Base-by-base conservation (phyloP, 1,140 invertebrate genomes). In the Pararge aegeria region DNA sequence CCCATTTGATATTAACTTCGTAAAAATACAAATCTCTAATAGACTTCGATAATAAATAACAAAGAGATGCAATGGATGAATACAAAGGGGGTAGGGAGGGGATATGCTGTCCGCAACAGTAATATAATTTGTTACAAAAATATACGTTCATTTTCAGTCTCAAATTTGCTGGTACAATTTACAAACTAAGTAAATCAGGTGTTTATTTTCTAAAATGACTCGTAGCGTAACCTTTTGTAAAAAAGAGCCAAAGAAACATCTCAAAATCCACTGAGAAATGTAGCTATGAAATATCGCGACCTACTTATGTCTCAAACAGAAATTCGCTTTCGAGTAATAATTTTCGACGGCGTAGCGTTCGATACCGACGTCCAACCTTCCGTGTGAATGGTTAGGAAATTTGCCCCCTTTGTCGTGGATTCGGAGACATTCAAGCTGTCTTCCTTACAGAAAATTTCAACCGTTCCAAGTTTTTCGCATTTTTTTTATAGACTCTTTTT, bases 281-380 rank as follows among this genome's bases (percentile, higher is more conserved):
- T 67, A 56, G 62, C 73, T 62, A 70, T 78, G 78, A 81, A 85
- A 75, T 68, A 78, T 56, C 73, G 66, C 70, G 80, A 81, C 82
- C 82, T 75, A 82, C 58, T 80, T 83, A 75, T 73, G 80, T 83
- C 80, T 21, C 10, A 37, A 61, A 57, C 82, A 80, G 73, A 75
- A 68, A 75, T 70, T 75, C 70, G 53, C 70, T 74, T 70, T 68
- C 53, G 66, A 70, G 74, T 75, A 79, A 82, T 82, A 67, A 84
- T 79, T 80, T 75, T 79, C 73, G 75, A 78, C 73, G 50, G 51
- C 68, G 66, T 54, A 50, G 48, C 66, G 61, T 64, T 67, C 71
- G 60, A 71, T 76, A 68, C 66, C 44, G 64, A 64, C 62, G 60
- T 24, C 46, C 64, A 64, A 50, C 55, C 66, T 69, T 68, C 63